Evolutionary conservation across 2,113 vertebrate genomes (phyloP).

Genomic region (Urocitellus parryii): DNA sequence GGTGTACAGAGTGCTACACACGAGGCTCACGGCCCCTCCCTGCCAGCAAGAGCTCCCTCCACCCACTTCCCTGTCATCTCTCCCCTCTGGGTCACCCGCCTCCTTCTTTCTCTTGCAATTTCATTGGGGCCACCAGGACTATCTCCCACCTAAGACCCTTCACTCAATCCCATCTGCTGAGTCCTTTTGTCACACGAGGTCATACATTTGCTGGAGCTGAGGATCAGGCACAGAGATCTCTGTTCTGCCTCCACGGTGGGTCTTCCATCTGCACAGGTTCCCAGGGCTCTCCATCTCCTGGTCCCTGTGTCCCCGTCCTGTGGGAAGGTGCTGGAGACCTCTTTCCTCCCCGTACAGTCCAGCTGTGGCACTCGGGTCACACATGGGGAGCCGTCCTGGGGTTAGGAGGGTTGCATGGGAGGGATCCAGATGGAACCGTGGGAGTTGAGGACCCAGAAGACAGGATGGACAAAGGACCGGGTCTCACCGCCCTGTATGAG

Average conservation of each 20-base stretch:
- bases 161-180: neutral
- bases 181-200: neutral
- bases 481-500: neutral
- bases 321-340: neutral
- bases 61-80: neutral
- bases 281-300: neutral
- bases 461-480: neutral
- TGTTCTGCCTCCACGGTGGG: neutral
- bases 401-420: neutral
- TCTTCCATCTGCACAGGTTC: neutral
- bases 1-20: neutral
- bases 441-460: neutral
- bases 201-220: neutral
- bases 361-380: fast-evolving
- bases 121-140: neutral
- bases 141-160: neutral
- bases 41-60: neutral
- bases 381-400: neutral
- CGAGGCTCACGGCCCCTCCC: neutral
- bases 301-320: neutral
- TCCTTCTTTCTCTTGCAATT: neutral
- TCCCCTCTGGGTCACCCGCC: neutral
- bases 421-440: neutral
- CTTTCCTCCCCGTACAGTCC: neutral
- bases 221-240: neutral